These are phyloP conservation scores for Anolis apletophallus DNA, from an alignment of 2,797 vertebrate species.

Conservation along the genomic window DNA sequence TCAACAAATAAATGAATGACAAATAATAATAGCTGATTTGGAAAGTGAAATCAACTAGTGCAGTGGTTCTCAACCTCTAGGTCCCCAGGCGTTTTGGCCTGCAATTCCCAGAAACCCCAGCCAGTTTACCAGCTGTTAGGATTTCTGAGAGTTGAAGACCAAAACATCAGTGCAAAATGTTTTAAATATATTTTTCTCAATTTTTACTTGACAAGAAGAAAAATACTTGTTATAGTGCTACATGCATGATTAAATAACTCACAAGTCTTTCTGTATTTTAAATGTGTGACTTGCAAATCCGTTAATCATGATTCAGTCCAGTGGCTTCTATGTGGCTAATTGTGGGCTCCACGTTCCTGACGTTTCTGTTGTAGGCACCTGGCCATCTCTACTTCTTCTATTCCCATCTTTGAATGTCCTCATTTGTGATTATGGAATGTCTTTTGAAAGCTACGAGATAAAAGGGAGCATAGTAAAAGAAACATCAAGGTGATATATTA, in stretches of 20 bases:
- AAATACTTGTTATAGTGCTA: background rate
- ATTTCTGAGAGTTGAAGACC: too few relatives aligned
- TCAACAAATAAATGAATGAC: background rate
- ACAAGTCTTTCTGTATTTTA: background rate
- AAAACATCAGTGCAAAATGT: too few relatives aligned
- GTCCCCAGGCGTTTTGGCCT: too few relatives aligned
- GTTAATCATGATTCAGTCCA: conserved; percentile 14
- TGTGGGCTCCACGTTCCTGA: conserved; percentile 54
- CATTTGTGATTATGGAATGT: conserved; percentile 59
- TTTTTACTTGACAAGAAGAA: background rate
- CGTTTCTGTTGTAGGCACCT: conserved; percentile 65
- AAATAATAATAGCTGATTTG: background rate
- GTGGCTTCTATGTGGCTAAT: conserved; percentile 33
- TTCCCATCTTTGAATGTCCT: conserved; percentile 50
- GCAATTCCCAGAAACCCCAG: too few relatives aligned
- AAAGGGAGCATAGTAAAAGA: conserved; percentile 64
- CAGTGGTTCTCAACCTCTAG: too few relatives aligned
- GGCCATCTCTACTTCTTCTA: conserved; percentile 48
- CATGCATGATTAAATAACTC: background rate
- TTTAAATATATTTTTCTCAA: background rate
- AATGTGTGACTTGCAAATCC: conserved; percentile 10
- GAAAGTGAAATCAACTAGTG: background rate
- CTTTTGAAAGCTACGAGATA: conserved; percentile 62
- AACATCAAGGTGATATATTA: conserved; percentile 68
- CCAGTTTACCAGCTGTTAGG: too few relatives aligned